phyloP scores from a whole-genome alignment of 2,797 vertebrate genomes.

The Sciurus carolinensis region DNA sequence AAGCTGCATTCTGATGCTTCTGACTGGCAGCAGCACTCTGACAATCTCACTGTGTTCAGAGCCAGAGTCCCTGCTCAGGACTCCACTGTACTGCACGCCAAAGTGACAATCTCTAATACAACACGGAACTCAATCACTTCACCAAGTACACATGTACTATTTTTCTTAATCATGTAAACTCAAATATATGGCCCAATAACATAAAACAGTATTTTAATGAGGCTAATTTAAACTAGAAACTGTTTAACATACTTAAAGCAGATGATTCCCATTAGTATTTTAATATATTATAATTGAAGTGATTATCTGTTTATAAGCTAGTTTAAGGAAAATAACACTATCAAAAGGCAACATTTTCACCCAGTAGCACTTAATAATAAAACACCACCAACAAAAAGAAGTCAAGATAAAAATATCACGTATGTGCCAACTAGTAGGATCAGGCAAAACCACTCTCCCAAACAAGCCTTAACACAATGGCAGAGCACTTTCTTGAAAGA shows the following conservation, averaged over 20 bases:
- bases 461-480: slow-evolving; percentile 76
- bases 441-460: slow-evolving; percentile 70
- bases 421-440: slow-evolving; percentile 70
- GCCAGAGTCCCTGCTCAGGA: background rate
- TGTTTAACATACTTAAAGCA: slow-evolving; percentile 78
- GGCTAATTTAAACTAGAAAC: slow-evolving; percentile 82
- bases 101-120: background rate
- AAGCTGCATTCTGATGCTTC: background rate
- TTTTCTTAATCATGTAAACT: slow-evolving; percentile 29
- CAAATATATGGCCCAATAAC: slow-evolving; percentile 33
- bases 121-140: background rate
- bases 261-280: slow-evolving; percentile 80
- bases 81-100: background rate
- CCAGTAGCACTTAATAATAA: slow-evolving; percentile 58
- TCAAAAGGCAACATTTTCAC: slow-evolving; percentile 81
- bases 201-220: slow-evolving; percentile 84
- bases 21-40: background rate
- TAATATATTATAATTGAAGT: slow-evolving; percentile 79
- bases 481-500: slow-evolving; percentile 76
- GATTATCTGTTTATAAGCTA: slow-evolving; percentile 82
- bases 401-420: slow-evolving; percentile 58
- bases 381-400: slow-evolving; percentile 65
- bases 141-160: background rate
- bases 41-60: background rate
- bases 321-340: slow-evolving; percentile 81